Evolutionary conservation across 2,797 vertebrate species (phyloP).

Genomic region (Labeo calbasu): DNA sequence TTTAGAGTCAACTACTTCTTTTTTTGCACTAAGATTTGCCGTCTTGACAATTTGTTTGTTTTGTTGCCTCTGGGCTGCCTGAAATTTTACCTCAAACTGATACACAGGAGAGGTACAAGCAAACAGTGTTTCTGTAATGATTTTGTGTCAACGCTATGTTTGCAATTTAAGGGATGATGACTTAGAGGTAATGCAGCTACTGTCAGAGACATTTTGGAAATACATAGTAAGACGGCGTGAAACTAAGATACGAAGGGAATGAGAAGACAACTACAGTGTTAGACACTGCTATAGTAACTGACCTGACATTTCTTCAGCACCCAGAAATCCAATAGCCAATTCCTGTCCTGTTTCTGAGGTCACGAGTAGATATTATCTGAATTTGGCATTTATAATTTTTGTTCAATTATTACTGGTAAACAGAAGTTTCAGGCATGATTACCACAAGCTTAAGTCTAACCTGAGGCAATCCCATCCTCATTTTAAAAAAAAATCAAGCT

Average conservation of each 20-base stretch:
- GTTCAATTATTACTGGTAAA: conserved; percentile 22
- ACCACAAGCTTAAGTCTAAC: neutral
- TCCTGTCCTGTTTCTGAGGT: conserved; percentile 4
- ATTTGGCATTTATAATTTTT: neutral
- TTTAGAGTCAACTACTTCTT: neutral
- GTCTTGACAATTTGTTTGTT: conserved; percentile 9
- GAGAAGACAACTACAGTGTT: neutral
- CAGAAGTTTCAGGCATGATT: conserved; percentile 1
- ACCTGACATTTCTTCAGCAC: neutral
- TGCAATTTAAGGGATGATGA: neutral
- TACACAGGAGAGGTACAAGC: neutral
- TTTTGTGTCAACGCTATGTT: conserved; percentile 26
- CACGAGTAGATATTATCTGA: neutral
- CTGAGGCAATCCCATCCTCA: conserved; percentile 4
- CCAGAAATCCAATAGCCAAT: conserved; percentile 25
- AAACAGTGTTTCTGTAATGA: conserved; percentile 21
- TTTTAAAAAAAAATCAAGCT: neutral
- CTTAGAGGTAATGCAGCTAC: conserved; percentile 6
- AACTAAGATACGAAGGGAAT: neutral
- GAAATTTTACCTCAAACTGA: neutral
- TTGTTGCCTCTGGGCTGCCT: conserved; percentile 3
- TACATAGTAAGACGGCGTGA: neutral
- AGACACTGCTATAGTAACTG: neutral
- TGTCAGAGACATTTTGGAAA: conserved; percentile 13
- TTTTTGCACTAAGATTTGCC: conserved; percentile 7